A percentile compares a stretch with the other conserved stretches of the same genome.
phyloP scores from a whole-genome alignment of 92 coral and sea anemone genomes.

The Paramuricea clavata region DNA sequence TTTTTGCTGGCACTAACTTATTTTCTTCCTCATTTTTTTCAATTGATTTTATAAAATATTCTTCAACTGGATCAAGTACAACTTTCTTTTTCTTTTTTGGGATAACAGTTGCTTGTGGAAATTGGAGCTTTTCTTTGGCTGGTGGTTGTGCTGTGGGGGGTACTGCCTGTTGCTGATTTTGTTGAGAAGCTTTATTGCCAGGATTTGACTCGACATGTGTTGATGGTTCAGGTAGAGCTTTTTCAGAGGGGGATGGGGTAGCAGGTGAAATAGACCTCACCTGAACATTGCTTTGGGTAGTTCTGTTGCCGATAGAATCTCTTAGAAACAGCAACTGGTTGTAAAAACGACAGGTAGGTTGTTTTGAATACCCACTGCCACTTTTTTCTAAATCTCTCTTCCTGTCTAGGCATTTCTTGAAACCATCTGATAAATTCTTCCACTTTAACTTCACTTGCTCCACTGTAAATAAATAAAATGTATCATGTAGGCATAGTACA shows the following conservation, averaged over 20 bases:
- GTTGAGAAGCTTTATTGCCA: no score
- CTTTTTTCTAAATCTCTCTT: constrained; percentile 1
- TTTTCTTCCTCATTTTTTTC: constrained; percentile 17
- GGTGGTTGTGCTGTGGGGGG: not conserved
- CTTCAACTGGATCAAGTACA: constrained; percentile 32
- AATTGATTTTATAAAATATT: constrained; percentile 14
- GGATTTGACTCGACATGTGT: not conserved
- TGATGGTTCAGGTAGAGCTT: not conserved
- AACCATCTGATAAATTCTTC: constrained; percentile 26
- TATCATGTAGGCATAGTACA: no score
- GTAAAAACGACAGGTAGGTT: constrained; percentile 27
- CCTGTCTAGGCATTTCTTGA: constrained; percentile 25
- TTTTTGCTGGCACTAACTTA: not conserved
- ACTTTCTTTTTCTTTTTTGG: constrained; percentile 35
- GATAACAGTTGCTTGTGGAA: constrained; percentile 21
- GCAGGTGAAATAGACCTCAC: not conserved
- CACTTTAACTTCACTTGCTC: constrained; percentile 22
- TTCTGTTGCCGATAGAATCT: constrained; percentile 30
- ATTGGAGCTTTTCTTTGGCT: not conserved
- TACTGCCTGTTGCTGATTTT: no score
- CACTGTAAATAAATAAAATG: not conserved
- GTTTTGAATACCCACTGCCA: constrained; percentile 31
- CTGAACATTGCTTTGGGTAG: constrained; percentile 3
- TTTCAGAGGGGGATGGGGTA: not conserved
- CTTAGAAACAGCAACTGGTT: constrained; percentile 10